Evolutionary conservation across 64 coral and sea anemone species (phyloP).

Genomic region (Montipora efflorescens): DNA sequence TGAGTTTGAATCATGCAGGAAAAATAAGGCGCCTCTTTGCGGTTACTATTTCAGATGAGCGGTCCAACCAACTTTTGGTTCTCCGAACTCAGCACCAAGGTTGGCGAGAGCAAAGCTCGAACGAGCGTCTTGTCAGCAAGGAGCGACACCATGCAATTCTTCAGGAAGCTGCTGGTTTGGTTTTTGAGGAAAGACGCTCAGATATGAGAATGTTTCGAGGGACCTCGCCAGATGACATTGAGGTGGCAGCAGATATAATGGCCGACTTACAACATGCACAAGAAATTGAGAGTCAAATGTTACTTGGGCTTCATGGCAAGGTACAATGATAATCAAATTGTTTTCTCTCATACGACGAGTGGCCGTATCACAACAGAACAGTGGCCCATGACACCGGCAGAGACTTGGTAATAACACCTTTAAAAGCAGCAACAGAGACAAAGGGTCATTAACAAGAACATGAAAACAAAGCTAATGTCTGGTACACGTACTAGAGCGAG

Average conservation of each 20-base stretch:
- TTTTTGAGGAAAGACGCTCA: constrained; percentile 78
- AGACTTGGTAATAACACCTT: too few species aligned
- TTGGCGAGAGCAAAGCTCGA: constrained; percentile 83
- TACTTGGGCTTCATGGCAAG: constrained; percentile 70
- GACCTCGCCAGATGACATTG: constrained; percentile 56
- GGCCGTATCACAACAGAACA: too few species aligned
- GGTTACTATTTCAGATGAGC: constrained; percentile 64
- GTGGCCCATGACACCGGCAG: too few species aligned
- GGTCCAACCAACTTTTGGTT: constrained; percentile 90
- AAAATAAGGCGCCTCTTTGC: neutral
- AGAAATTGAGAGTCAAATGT: constrained; percentile 78
- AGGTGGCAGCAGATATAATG: constrained; percentile 75
- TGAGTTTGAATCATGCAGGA: neutral
- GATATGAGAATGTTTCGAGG: constrained; percentile 61
- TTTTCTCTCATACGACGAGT: too few species aligned
- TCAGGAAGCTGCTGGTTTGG: constrained; percentile 88
- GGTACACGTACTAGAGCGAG: too few species aligned
- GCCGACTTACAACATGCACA: constrained; percentile 85
- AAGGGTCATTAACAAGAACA: too few species aligned
- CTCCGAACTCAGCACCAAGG: constrained; percentile 88
- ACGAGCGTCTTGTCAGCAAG: constrained; percentile 67
- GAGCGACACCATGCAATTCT: constrained; percentile 75
- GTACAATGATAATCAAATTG: constrained; percentile 6
- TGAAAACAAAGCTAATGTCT: too few species aligned
- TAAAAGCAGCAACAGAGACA: too few species aligned